Conservation (phyloP, 2,797 vertebrate species). For the Ispidina lecontei region DNA sequence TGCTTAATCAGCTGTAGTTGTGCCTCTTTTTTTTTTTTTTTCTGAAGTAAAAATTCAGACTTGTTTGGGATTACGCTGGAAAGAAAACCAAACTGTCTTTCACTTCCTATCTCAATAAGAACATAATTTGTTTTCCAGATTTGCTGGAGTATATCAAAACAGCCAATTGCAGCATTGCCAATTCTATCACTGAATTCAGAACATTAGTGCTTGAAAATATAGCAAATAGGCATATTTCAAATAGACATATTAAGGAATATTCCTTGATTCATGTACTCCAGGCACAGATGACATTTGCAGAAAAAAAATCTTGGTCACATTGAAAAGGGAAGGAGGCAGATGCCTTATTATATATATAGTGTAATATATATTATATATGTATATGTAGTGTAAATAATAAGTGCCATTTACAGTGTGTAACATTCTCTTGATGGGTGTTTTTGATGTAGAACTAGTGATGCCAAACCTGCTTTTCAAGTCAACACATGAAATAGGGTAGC, state of each 20-base stretch:
- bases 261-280: background rate
- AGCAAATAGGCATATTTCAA: background rate
- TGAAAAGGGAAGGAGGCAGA: background rate
- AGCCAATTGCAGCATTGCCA: background rate
- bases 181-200: background rate
- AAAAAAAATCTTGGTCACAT: background rate
- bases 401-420: background rate
- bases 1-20: background rate
- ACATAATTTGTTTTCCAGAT: background rate
- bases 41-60: background rate
- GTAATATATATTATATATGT: background rate
- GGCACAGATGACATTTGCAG: background rate
- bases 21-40: background rate
- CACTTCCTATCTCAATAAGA: background rate
- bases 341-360: background rate
- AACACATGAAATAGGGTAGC: background rate
- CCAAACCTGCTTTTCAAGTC: background rate
- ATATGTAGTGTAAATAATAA: background rate
- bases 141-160: background rate
- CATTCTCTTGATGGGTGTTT: background rate
- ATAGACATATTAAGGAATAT: background rate
- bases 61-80: background rate
- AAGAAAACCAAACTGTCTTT: background rate
- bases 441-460: background rate
- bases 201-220: background rate